Base-by-base conservation (phyloP, 2,888 invertebrate species). In the Hydrotaea diabolus region DNA sequence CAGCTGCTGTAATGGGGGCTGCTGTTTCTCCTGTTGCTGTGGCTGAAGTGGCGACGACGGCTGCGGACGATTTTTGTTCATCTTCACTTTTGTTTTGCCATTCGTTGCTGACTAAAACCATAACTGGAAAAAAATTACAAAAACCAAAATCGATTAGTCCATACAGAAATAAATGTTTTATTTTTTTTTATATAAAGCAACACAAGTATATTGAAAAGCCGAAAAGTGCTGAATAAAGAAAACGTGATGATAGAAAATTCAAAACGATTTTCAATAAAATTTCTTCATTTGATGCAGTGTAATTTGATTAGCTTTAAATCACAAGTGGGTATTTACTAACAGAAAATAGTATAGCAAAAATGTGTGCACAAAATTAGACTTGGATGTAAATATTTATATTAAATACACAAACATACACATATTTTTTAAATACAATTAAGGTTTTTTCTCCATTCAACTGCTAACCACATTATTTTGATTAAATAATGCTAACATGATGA, bases 61-160 rank as follows among this genome's bases (percentile, higher is more conserved):
- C 77, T 75, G 76, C 11, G 55, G 85, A 77, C 77, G 86, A 81
- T 86, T 88, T 89, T 85, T 87, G 87, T 85, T 86, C 88, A 88
- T 89, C 88, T 87, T 88, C 88, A 87, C 87, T 87, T 86, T 89
- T 90, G 71, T 86, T 89, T 82, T 88, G 88, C 91, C 90, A 90
- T 90, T 91, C 91, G 88, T 89, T 92, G 87, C 89, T 90, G 88
- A 90, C 92, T 89, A 92, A 90, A 88, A 92, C 91, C 91, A 92
- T 91, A 89, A 89, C 91, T 91, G 84, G n/a, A 87, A 86, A 69
- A 39, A 39, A 39, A 39, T n/a, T 36, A 39, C 3, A 39, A 39
- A 64, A 49, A 26, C 26, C 83, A 72, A 80, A 76, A 77, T 21
- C 21, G n/a, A 80, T 46, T 23, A 75, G 43, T 62, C 21, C 21